Conservation (phyloP, 2,113 vertebrate species). For the Aspidoscelis tigris region DNA sequence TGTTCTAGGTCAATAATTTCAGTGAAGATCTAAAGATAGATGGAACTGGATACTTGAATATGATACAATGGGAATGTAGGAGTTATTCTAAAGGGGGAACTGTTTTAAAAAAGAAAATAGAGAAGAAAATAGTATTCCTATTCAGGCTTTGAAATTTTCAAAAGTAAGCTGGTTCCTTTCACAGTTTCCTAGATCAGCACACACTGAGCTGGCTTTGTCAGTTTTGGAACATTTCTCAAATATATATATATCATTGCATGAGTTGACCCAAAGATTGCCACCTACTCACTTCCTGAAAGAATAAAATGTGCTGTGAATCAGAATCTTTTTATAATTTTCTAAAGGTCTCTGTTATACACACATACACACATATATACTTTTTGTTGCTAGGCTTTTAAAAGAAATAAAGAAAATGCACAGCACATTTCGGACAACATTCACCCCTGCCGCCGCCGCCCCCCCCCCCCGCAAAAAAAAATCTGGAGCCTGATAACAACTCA, state of each 20-base stretch:
- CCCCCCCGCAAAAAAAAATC: too few relatives aligned
- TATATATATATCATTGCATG: neutral
- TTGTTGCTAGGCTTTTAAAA: neutral
- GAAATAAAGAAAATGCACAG: neutral
- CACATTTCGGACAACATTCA: too few relatives aligned
- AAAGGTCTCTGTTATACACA: constrained; percentile 38
- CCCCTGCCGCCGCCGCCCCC: too few relatives aligned
- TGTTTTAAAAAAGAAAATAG: neutral
- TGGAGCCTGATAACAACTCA: neutral
- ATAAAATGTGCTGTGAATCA: constrained; percentile 29
- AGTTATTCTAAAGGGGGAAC: neutral
- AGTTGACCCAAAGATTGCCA: constrained; percentile 45
- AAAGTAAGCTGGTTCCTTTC: constrained; percentile 39
- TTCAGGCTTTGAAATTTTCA: constrained; percentile 33
- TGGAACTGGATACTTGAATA: neutral
- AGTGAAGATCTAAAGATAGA: too few relatives aligned
- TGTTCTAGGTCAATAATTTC: too few relatives aligned
- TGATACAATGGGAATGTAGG: neutral
- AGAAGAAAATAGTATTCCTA: constrained; percentile 11
- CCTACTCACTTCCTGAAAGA: constrained; percentile 36
- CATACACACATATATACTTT: neutral
- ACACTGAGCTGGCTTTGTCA: constrained; percentile 21
- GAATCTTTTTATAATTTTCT: constrained; percentile 33
- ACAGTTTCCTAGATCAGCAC: constrained; percentile 5
- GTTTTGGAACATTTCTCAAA: constrained; percentile 34